These are phyloP conservation scores for Monoplex corrugatus DNA, from an alignment of 2,888 invertebrate genomes.

Conservation along the genomic window DNA sequence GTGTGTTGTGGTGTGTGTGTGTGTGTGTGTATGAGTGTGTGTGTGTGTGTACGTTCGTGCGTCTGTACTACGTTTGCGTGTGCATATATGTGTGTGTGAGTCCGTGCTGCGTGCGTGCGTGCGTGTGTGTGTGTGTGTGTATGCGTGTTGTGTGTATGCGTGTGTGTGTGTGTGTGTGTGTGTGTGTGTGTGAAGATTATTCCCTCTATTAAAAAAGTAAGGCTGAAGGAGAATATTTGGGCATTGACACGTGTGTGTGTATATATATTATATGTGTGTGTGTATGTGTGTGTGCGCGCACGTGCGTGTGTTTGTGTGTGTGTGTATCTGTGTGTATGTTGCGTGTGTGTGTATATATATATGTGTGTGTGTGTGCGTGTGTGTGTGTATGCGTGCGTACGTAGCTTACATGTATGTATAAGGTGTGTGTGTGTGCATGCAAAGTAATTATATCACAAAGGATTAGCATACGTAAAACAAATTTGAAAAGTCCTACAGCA, in stretches of 20 bases:
- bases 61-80: too few species aligned
- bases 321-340: not conserved
- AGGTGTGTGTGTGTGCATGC: too few species aligned
- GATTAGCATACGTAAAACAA: too few species aligned
- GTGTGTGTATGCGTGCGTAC: too few species aligned
- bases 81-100: too few species aligned
- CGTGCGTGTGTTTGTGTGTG: not conserved
- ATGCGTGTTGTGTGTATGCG: too few species aligned
- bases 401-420: too few species aligned
- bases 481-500: too few species aligned
- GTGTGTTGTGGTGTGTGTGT: not conserved
- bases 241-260: too few species aligned
- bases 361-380: not conserved
- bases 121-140: not conserved
- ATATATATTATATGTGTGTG: not conserved
- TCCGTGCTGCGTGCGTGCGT: not conserved
- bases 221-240: too few species aligned
- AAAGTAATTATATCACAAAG: too few species aligned
- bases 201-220: too few species aligned
- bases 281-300: not conserved
- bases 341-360: not conserved
- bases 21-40: slow-evolving; percentile 12
- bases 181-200: not conserved
- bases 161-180: not conserved
- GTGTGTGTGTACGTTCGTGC: not conserved